phyloP scores from a whole-genome alignment of 1,140 invertebrate species.

The Cotesia glomerata region DNA sequence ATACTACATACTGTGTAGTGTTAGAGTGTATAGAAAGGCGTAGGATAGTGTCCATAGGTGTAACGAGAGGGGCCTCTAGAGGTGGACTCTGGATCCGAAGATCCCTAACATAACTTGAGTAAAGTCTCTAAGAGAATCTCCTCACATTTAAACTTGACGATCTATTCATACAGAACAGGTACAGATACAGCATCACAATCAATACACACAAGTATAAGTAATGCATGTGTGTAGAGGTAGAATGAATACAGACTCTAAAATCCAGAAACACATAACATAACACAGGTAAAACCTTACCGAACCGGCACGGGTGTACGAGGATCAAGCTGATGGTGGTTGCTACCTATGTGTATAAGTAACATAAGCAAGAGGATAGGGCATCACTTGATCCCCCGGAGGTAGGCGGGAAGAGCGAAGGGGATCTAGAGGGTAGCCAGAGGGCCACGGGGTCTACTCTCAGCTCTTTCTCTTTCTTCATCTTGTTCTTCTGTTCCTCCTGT shows the following conservation, averaged over 20 bases:
- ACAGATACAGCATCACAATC: too few species aligned
- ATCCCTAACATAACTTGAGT: background rate
- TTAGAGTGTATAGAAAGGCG: conserved; percentile 52
- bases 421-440: background rate
- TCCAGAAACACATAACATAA: background rate
- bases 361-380: conserved; percentile 14
- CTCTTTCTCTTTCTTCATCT: background rate
- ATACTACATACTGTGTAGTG: conserved; percentile 24
- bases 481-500: background rate
- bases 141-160: too few species aligned
- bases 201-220: too few species aligned
- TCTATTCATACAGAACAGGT: too few species aligned
- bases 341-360: conserved; percentile 2
- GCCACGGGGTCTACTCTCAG: conserved; percentile 7
- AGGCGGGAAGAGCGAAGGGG: conserved; percentile 3
- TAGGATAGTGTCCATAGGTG: conserved; percentile 22
- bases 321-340: conserved; percentile 24
- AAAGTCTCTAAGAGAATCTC: background rate
- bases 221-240: background rate
- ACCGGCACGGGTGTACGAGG: background rate
- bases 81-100: conserved; percentile 17
- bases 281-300: background rate
- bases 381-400: conserved; percentile 8
- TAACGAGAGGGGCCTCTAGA: conserved; percentile 25
- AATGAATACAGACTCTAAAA: background rate